phyloP scores from a whole-genome alignment of 2,113 vertebrate species.

The Perca schrenkii region DNA sequence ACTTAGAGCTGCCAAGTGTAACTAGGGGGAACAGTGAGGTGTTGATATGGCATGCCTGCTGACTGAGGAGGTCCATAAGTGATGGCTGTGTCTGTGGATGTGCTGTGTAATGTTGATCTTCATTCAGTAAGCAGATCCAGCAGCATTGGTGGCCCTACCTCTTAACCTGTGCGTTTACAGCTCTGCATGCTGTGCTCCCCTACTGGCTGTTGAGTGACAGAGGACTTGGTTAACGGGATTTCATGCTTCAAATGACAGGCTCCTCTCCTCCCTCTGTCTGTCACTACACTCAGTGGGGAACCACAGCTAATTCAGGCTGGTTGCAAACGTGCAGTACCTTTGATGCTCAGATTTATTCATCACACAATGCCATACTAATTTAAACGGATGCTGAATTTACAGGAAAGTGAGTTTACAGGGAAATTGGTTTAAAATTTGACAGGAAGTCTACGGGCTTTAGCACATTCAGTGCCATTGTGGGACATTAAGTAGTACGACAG shows the following conservation, averaged over 20 bases:
- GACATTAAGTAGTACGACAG: background rate
- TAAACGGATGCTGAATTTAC: slow-evolving; percentile 33
- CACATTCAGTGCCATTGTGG: background rate
- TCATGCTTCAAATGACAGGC: slow-evolving; percentile 73
- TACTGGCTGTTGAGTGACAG: slow-evolving; percentile 66
- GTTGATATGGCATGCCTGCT: slow-evolving; percentile 34
- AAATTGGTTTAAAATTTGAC: slow-evolving; percentile 16
- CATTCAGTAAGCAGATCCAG: slow-evolving; percentile 42
- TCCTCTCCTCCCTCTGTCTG: slow-evolving; percentile 57
- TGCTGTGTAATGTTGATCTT: slow-evolving; percentile 40
- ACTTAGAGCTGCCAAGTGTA: slow-evolving; percentile 45
- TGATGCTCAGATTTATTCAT: slow-evolving; percentile 36
- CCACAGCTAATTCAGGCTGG: slow-evolving; percentile 48
- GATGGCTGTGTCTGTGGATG: slow-evolving; percentile 30
- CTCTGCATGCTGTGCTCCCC: slow-evolving; percentile 49
- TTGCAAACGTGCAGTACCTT: slow-evolving; percentile 39
- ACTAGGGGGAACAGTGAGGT: slow-evolving; percentile 29
- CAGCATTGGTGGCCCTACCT: slow-evolving; percentile 49
- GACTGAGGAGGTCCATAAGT: slow-evolving; percentile 30
- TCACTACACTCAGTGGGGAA: slow-evolving; percentile 48
- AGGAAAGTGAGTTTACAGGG: slow-evolving; percentile 2
- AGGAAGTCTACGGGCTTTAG: background rate
- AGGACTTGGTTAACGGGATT: slow-evolving; percentile 75
- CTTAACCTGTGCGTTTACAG: slow-evolving; percentile 69
- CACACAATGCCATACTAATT: slow-evolving; percentile 11